A percentile compares a stretch with the other conserved stretches of the same genome.
These are phyloP conservation scores for Electrophaes corylata DNA, from an alignment of 2,888 invertebrate genomes.

Conservation along the genomic window DNA sequence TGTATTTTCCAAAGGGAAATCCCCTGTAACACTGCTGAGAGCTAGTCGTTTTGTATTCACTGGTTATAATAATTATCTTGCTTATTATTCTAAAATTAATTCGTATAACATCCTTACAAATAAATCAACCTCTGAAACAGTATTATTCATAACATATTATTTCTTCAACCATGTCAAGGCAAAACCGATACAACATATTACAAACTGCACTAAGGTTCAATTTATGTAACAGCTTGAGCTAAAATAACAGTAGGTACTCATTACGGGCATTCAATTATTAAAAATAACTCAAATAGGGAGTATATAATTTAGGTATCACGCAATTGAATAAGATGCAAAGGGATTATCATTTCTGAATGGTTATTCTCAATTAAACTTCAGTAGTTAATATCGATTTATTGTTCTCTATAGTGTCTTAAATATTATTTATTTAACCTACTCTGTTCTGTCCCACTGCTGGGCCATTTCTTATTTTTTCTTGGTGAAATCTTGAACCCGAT, in stretches of 20 bases:
- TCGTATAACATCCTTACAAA: neutral
- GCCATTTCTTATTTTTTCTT: too few species aligned
- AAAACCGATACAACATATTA: neutral
- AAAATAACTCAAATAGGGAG: neutral
- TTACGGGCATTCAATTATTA: neutral
- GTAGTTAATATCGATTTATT: neutral
- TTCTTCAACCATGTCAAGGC: constrained; percentile 2
- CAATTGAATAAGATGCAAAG: neutral
- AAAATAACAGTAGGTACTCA: neutral
- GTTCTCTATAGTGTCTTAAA: neutral
- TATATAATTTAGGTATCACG: neutral
- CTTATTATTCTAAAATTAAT: neutral
- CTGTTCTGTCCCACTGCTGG: neutral
- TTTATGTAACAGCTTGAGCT: neutral
- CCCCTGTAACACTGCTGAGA: too few species aligned
- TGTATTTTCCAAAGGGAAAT: too few species aligned
- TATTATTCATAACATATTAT: neutral
- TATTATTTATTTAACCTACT: neutral
- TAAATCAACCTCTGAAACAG: neutral
- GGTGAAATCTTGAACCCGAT: too few species aligned
- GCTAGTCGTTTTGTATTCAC: too few species aligned
- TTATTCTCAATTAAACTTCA: neutral
- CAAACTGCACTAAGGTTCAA: neutral
- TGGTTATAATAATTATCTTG: too few species aligned
- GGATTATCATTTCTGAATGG: neutral